These are phyloP conservation scores for Diaphora mendica DNA, from an alignment of 2,888 invertebrate species.

Conservation along the genomic window DNA sequence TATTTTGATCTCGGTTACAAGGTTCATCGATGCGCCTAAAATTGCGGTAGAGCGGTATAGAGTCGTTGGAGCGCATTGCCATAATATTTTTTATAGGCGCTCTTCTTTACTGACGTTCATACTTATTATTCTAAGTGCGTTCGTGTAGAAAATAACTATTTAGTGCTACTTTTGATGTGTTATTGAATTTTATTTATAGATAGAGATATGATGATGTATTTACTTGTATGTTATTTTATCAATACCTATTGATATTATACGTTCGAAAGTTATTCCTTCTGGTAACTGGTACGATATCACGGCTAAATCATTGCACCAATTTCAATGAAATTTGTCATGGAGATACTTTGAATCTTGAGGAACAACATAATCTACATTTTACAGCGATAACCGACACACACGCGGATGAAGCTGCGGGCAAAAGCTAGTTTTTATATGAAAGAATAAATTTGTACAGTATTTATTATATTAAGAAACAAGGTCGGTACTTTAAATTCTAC, in stretches of 20 bases:
- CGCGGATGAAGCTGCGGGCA: no score
- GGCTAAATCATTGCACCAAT: no score
- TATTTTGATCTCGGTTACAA: conserved; percentile 11
- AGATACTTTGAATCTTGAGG: no score
- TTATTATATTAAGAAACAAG: no score
- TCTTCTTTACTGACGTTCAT: conserved; percentile 35
- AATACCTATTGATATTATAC: no score
- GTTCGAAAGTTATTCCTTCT: no score
- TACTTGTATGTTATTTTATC: conserved; percentile 3
- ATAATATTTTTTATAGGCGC: conserved; percentile 52
- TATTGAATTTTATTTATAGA: conserved; percentile 12
- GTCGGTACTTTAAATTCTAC: neutral
- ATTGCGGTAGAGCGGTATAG: conserved; percentile 47
- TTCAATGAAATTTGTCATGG: no score
- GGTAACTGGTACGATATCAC: no score
- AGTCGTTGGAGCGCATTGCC: conserved; percentile 48
- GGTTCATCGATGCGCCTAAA: conserved; percentile 46
- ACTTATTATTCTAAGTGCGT: conserved; percentile 46
- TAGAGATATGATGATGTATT: neutral
- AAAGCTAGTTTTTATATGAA: no score
- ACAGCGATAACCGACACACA: no score
- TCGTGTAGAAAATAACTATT: conserved; percentile 43
- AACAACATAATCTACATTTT: no score
- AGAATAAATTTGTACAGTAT: no score
- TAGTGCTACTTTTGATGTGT: conserved; percentile 23